Evolutionary conservation across 2,113 vertebrate genomes (phyloP).

Genomic region (Hemiscyllium ocellatum): DNA sequence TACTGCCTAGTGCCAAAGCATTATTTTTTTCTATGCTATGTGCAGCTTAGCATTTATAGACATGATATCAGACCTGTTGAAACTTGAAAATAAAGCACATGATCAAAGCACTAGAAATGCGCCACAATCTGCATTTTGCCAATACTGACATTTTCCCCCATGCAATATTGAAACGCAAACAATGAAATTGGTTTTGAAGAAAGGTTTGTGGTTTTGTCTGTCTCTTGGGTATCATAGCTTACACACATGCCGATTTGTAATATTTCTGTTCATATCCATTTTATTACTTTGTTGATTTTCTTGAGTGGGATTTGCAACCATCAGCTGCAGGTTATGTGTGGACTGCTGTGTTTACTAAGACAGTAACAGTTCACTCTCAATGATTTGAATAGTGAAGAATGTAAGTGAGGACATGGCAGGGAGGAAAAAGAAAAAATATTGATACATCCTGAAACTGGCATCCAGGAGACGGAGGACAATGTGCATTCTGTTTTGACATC

Average conservation of each 20-base stretch:
- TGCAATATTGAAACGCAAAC: neutral
- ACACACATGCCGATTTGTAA: neutral
- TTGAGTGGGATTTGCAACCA: neutral
- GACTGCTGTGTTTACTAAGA: neutral
- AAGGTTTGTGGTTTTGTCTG: neutral
- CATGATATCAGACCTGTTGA: neutral
- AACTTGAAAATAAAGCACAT: neutral
- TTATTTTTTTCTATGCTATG: neutral
- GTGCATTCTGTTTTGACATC: neutral
- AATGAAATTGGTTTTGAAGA: neutral
- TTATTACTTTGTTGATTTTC: neutral
- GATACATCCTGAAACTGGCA: neutral
- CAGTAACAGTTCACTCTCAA: neutral
- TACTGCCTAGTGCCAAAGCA: neutral
- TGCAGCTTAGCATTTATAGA: neutral
- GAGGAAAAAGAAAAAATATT: neutral
- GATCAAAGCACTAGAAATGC: neutral
- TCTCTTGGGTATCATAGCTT: neutral
- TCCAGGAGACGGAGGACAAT: too few species aligned
- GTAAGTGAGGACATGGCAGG: neutral
- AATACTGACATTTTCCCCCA: neutral
- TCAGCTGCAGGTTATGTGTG: neutral
- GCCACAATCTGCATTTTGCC: neutral
- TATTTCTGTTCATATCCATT: neutral
- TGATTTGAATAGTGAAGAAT: neutral